Evolutionary conservation across 2,113 vertebrate genomes (phyloP).

Genomic region (Crypturellus undulatus): DNA sequence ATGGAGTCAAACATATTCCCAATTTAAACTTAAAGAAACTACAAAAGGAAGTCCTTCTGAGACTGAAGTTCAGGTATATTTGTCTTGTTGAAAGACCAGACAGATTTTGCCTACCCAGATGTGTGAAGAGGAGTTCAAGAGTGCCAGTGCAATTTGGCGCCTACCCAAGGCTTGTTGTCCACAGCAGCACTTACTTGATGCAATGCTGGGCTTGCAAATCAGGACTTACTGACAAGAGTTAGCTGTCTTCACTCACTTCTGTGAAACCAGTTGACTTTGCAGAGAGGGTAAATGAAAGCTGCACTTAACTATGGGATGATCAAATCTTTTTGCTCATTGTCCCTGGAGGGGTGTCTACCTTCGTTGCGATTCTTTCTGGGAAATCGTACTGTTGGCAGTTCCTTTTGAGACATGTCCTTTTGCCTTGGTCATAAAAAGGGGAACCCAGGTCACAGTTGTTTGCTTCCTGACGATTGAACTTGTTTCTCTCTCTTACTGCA

Average conservation of each 20-base stretch:
- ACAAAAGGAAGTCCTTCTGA: fast-evolving
- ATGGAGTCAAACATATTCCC: not conserved
- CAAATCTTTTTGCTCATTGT: not conserved
- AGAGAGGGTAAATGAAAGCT: not conserved
- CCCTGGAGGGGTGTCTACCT: not conserved
- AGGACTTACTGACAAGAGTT: not conserved
- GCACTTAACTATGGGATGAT: not conserved
- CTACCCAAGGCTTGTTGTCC: not conserved
- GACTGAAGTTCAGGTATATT: not conserved
- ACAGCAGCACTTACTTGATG: fast-evolving
- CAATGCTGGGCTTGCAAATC: not conserved
- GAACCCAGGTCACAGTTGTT: not conserved
- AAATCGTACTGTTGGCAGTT: not conserved
- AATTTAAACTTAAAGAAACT: not conserved
- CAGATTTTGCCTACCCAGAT: fast-evolving
- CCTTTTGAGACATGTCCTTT: not conserved
- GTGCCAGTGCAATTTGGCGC: fast-evolving
- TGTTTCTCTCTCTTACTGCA: not conserved
- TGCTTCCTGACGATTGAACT: not conserved
- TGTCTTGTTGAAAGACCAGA: not conserved
- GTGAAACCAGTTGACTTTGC: not conserved
- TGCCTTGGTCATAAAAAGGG: not conserved
- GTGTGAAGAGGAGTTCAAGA: not conserved
- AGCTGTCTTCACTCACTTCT: not conserved
- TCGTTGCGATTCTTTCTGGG: not conserved